Evolutionary conservation across 2,113 vertebrate genomes (phyloP).

Genomic region (Vidua macroura): DNA sequence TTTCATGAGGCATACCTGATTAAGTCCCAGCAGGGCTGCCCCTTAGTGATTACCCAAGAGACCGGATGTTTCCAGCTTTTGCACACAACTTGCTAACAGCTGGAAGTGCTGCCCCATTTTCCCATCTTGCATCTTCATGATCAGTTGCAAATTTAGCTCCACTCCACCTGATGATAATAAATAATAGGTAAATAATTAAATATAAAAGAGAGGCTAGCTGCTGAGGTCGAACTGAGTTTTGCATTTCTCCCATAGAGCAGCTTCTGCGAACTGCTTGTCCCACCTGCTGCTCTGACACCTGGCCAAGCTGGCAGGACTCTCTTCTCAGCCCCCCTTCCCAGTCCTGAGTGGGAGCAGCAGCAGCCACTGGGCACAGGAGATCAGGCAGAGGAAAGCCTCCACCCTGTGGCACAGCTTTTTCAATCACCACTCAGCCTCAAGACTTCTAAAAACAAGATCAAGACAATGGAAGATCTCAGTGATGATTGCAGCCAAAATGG

Average conservation of each 20-base stretch:
- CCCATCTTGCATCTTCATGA: not conserved
- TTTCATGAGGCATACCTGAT: not conserved
- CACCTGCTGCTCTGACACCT: not conserved
- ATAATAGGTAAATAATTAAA: not conserved
- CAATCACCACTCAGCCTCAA: conserved; percentile 18
- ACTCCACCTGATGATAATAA: not conserved
- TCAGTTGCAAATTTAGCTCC: not conserved
- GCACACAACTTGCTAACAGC: not conserved
- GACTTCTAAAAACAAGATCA: conserved; percentile 25
- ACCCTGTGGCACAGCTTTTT: conserved; percentile 18
- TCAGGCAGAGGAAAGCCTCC: conserved; percentile 40
- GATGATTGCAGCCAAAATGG: conserved; percentile 16
- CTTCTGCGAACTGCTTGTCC: not conserved
- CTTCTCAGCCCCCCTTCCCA: not conserved
- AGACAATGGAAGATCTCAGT: conserved; percentile 55
- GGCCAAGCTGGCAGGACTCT: not conserved
- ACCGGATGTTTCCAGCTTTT: not conserved
- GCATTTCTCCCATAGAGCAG: accelerated
- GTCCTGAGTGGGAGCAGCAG: not conserved
- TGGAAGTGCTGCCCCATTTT: not conserved
- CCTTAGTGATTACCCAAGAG: not conserved
- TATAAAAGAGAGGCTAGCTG: not conserved
- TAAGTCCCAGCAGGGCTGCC: not conserved
- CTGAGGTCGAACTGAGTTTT: not conserved
- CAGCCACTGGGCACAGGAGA: not conserved